These are phyloP conservation scores for Akabosia matsudoensis DNA, from an alignment of 1,140 invertebrate species.

Conservation along the genomic window DNA sequence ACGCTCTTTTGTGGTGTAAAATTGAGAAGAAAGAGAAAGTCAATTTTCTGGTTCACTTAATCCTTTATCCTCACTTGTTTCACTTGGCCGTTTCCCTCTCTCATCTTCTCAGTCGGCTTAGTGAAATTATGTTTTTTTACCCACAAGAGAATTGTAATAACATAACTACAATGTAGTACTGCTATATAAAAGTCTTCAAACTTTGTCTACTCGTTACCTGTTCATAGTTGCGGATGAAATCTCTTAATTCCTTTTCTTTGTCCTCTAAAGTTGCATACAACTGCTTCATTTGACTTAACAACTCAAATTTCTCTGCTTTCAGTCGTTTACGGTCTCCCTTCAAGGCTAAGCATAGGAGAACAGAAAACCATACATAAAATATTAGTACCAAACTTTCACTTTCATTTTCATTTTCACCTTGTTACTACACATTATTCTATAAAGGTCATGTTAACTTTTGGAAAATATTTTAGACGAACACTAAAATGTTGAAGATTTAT, in stretches of 20 bases:
- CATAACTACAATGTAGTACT: too few species aligned
- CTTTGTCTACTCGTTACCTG: conserved; percentile 64
- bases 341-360: conserved; percentile 61
- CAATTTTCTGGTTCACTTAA: conserved; percentile 17
- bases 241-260: conserved; percentile 85
- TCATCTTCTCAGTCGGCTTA: not conserved
- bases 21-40: too few species aligned
- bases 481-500: not conserved
- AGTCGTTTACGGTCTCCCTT: conserved; percentile 85
- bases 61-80: not conserved
- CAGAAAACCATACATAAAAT: too few species aligned
- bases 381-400: too few species aligned
- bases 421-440: not conserved
- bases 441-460: not conserved
- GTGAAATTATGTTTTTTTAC: too few species aligned
- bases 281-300: conserved; percentile 91
- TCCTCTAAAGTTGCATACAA: conserved; percentile 88
- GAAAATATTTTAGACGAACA: not conserved
- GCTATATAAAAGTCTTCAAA: too few species aligned
- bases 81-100: not conserved
- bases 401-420: conserved; percentile 12
- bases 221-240: conserved; percentile 92
- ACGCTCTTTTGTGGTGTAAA: too few species aligned
- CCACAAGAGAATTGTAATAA: too few species aligned
- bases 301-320: conserved; percentile 89